Conservation (phyloP, 2,113 vertebrate species). For the Tursiops truncatus region DNA sequence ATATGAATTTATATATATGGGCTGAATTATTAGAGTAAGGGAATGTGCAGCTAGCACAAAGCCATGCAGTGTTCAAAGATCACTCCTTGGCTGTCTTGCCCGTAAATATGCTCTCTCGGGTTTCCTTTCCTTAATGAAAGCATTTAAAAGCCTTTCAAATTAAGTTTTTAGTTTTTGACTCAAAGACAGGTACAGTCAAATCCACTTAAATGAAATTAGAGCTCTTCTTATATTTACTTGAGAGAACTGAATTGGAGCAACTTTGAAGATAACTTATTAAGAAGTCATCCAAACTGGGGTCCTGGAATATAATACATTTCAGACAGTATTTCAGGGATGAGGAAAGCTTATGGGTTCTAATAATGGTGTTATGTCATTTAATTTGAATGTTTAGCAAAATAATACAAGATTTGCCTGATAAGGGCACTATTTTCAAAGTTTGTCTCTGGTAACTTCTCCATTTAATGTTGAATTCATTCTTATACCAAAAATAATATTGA, state of each 20-base stretch:
- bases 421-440: background rate
- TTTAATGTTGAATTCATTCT: background rate
- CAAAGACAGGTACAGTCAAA: background rate
- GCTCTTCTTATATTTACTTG: background rate
- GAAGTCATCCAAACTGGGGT: background rate
- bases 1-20: too few species aligned
- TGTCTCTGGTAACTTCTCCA: background rate
- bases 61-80: background rate
- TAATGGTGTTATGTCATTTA: background rate
- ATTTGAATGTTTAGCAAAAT: background rate
- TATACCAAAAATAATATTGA: background rate
- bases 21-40: background rate
- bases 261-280: background rate
- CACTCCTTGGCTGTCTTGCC: background rate
- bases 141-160: constrained; percentile 7
- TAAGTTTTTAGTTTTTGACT: background rate
- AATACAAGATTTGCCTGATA: background rate
- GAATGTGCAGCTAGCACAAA: background rate
- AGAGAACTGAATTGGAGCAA: background rate
- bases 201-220: background rate
- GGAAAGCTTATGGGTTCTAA: background rate
- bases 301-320: background rate
- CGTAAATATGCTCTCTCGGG: background rate
- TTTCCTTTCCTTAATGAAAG: background rate
- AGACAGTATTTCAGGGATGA: background rate